Base-by-base conservation (phyloP, 2,888 invertebrate genomes). In the Stenurella melanura region DNA sequence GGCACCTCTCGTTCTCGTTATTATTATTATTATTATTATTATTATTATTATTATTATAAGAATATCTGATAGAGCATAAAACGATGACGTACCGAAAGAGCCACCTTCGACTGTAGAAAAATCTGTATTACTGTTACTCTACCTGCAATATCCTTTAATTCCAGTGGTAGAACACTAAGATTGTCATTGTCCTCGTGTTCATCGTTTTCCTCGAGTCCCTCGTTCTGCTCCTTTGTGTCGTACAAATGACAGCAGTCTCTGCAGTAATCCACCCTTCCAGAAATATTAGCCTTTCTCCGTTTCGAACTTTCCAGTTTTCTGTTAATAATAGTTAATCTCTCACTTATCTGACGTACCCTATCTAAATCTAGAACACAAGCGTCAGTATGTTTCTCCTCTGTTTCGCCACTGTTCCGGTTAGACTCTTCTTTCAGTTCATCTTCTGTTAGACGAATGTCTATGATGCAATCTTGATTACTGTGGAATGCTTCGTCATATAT, bases 401-500 rank as follows among this genome's bases (percentile, higher is more conserved):
- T 17, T 6, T 30, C 50, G n/a, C 50, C 34, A 21, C 72, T 42
- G 18, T 56, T 15, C 69, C 72, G 56, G 11, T 11, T 30, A 15
- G n/a, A 3, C 11, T 75, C 54, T 26, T 78, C 66, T 61, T 80
- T 75, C 10, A 57, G 68, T 58, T 74, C 73, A 10, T 70, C 56
- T 26, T 75, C 68, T 21, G 17, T 42, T 50, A 61, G 7, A 12
- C 54, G 7, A n/a, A 72, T 58, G 19, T 89, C 87, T 61, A 89
- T 88, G 2, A 78, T 81, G 63, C 84, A 87, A 58, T 86, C 85
- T 57, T 83, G 72, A 15, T 83, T 79, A 2, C 79, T 77, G 64
- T 85, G 86, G 75, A 87, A 87, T 12, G 79, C 74, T 5, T 79
- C 64, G 63, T 89, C 85, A 76, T 85, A 89, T 9, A 81, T 7